Conservation (phyloP, 2,113 vertebrate species). For the Laterallus jamaicensis region DNA sequence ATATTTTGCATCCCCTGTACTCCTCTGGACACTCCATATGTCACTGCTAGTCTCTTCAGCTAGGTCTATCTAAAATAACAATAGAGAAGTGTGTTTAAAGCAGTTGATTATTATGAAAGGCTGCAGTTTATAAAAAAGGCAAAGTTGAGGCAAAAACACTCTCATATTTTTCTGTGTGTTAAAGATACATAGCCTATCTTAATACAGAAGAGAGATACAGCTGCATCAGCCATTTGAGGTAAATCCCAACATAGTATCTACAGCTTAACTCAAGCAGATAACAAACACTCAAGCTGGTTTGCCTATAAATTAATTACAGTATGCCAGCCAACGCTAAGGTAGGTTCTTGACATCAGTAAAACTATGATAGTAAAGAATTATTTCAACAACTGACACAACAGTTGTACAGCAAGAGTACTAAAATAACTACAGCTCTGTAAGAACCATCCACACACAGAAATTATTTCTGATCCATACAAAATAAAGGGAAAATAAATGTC, state of each 20-base stretch:
- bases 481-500: not conserved
- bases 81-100: not conserved
- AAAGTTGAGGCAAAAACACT: not conserved
- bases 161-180: not conserved
- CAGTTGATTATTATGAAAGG: not conserved
- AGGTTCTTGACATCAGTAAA: not conserved
- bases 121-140: not conserved
- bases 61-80: not conserved
- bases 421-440: not conserved
- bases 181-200: not conserved
- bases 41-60: not conserved
- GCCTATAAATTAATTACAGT: not conserved
- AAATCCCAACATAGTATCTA: not conserved
- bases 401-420: not conserved
- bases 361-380: not conserved
- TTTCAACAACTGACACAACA: not conserved
- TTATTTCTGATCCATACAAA: not conserved
- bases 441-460: not conserved
- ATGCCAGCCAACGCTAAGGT: not conserved
- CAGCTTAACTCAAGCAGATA: not conserved
- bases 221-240: not conserved
- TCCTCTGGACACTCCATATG: not conserved
- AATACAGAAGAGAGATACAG: not conserved
- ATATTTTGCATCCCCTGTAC: not conserved
- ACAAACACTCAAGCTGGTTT: not conserved